Percentiles rank a stretch among this genome's conserved stretches.
These are phyloP conservation scores for Mycteria americana DNA, from an alignment of 2,797 vertebrate genomes.

Conservation along the genomic window DNA sequence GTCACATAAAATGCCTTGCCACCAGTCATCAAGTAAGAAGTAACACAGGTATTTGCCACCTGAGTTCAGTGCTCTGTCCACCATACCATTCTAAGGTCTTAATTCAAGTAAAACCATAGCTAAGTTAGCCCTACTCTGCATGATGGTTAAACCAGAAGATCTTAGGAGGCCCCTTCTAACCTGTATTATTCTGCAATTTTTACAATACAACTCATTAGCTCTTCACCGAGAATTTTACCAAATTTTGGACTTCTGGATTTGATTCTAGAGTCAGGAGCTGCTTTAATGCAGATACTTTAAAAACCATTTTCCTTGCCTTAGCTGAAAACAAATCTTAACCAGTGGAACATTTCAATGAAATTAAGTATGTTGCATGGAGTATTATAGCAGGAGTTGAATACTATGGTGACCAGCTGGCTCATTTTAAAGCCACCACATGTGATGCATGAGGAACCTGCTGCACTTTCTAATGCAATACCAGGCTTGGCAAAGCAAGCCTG, in stretches of 20 bases:
- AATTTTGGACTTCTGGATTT: neutral
- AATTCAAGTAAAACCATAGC: neutral
- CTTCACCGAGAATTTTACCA: neutral
- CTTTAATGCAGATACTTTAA: neutral
- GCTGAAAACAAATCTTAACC: neutral
- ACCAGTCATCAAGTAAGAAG: neutral
- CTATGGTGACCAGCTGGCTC: neutral
- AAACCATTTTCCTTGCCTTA: neutral
- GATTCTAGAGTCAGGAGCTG: neutral
- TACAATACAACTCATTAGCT: neutral
- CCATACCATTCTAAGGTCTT: neutral
- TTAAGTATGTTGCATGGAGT: neutral
- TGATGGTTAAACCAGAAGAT: neutral
- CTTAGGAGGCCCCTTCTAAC: neutral
- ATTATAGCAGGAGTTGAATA: neutral
- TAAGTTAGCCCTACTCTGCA: neutral
- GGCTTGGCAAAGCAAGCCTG: neutral
- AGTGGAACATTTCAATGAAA: neutral
- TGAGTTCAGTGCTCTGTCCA: neutral
- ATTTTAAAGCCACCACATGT: neutral
- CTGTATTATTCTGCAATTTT: neutral
- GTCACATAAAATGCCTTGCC: neutral
- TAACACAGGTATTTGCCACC: neutral
- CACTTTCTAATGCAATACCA: neutral
- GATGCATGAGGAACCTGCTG: neutral